Base-by-base conservation (phyloP, 64 coral and sea anemone species). In the Acropora tenuis region DNA sequence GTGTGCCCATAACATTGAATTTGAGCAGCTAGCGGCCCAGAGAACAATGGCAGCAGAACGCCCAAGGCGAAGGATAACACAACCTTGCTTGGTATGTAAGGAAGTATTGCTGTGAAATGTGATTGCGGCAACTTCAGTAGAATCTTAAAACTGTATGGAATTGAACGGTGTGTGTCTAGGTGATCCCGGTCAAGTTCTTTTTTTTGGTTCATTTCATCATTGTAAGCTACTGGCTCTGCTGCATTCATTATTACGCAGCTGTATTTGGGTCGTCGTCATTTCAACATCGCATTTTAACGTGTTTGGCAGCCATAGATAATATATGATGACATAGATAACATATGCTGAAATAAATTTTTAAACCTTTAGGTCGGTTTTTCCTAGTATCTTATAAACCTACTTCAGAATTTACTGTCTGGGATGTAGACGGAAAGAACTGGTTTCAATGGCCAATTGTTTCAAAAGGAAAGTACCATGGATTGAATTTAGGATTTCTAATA, bases 51-150 rank as follows among this genome's bases (percentile, higher is more conserved):
- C 82, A 65, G 82, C 63, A 8, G 82, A 85, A 44, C 82, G 82
- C 63, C 82, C 82, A 71, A 69, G 43, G 82, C 82, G 82, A 72
- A 85, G 82, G 45, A 85, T 85, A 69, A 85, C 82, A 48, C 82
- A 85, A 40, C 82, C 82, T 8, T 85, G 82, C 45, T 85, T 85
- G 82, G 82, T 85, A 85, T 85, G 82, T 85, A 72, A 1, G 30
- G 4, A 83, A 7, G 41, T 2, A 83, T 83, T 83, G 55, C 9
- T 83, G 65, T 42, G 67, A 83, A 41, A 9, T 58, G 59, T 42
- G 41, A 46, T 83, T 66, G 8, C 41, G 68, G 68, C 68, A 20
- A 71, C 68, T 71, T 71, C 1, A 20, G 68, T 71, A 20, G 13
- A 71, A 71, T 55, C 52, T 5, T 55, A 7, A 55, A 55, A 7